phyloP scores from a whole-genome alignment of 2,888 invertebrate species.

The Zeuzera pyrina region DNA sequence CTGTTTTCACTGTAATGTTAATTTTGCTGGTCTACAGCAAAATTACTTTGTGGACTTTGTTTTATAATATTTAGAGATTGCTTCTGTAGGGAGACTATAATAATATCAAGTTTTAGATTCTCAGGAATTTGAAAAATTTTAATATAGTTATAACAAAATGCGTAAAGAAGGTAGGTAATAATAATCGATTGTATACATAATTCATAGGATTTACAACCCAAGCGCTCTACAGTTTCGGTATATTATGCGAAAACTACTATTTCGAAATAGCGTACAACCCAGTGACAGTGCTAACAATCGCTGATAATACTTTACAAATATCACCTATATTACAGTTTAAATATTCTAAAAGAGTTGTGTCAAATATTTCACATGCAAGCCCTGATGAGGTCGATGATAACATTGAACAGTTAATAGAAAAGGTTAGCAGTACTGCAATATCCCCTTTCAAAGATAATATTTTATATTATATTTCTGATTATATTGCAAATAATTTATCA shows the following conservation, averaged over 20 bases:
- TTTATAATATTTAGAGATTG: too few species aligned
- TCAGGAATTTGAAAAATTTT: too few species aligned
- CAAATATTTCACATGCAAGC: not conserved
- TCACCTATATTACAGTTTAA: slow-evolving; percentile 4
- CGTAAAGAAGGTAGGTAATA: too few species aligned
- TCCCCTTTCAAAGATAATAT: not conserved
- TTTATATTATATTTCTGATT: not conserved
- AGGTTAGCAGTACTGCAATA: not conserved
- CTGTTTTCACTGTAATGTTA: too few species aligned
- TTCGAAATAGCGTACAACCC: slow-evolving; percentile 3
- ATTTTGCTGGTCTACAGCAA: too few species aligned
- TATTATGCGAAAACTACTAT: slow-evolving; percentile 7
- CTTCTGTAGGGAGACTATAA: too few species aligned
- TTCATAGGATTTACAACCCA: too few species aligned
- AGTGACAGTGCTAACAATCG: slow-evolving; percentile 5
- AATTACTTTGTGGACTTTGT: too few species aligned
- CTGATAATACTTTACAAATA: not conserved
- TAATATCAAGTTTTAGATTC: too few species aligned
- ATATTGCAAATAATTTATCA: not conserved
- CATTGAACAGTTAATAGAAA: not conserved
- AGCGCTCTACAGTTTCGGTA: slow-evolving; percentile 8
- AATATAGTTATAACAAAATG: too few species aligned
- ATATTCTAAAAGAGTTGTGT: not conserved
- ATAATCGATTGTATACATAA: too few species aligned
- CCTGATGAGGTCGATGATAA: not conserved